Evolutionary conservation across 2,888 invertebrate genomes (phyloP).

Genomic region (Calliopum simillimum): DNA sequence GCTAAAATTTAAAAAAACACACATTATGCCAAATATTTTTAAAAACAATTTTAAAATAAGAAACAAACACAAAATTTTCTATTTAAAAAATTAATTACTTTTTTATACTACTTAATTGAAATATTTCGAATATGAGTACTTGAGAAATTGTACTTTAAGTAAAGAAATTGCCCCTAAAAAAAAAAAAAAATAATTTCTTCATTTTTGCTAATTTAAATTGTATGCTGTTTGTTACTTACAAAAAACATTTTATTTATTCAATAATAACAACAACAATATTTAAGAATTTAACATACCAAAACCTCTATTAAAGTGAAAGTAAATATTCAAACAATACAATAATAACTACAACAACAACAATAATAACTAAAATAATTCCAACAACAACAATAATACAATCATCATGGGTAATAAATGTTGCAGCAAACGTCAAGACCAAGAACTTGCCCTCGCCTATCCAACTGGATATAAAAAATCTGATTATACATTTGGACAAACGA

Average conservation of each 20-base stretch:
- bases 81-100: conserved; percentile 5
- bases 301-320: background rate
- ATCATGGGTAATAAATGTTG: conserved; percentile 89
- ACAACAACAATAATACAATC: conserved; percentile 20
- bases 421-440: conserved; percentile 84
- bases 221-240: too few species aligned
- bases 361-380: background rate
- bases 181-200: conserved; percentile 9
- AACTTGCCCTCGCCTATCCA: conserved; percentile 67
- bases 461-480: conserved; percentile 67
- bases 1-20: conserved; percentile 15
- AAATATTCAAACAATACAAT: conserved; percentile 12
- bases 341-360: conserved; percentile 8
- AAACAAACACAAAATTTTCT: background rate
- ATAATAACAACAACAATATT: conserved; percentile 15
- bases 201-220: too few species aligned
- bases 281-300: background rate
- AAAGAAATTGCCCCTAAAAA: background rate
- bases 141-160: background rate
- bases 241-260: background rate
- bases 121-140: background rate
- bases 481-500: conserved; percentile 66
- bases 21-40: conserved; percentile 23
- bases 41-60: conserved; percentile 23
- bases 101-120: conserved; percentile 8